Evolutionary conservation across 2,797 vertebrate genomes (phyloP), one percentile per base, ranked within the genome.

Genomic region (Denticeps clupeoides): DNA sequence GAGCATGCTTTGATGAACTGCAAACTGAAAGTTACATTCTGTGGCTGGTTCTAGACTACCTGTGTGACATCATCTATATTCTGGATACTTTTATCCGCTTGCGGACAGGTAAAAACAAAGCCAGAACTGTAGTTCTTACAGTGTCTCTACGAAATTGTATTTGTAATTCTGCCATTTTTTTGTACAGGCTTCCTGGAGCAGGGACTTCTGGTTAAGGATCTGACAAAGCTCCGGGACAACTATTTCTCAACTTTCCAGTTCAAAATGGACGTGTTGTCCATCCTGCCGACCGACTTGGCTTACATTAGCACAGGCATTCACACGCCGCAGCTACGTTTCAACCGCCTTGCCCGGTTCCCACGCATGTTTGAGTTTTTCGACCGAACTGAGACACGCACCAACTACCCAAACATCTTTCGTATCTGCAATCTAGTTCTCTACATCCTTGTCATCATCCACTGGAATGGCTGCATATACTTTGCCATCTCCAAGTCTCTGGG

Each of bases 401-500:
- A 90, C 65, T 91, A 89, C 62, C 94, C 92, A 35, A 97, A 96
- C 31, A 59, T 89, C 41, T 97, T 97, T 62, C 82, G 91, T 27
- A 97, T 98, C 67, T 78, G 83, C 66, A 97, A 95, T 59, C 65
- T 97, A 56, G 82, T 98, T 8, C 80, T 98, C 7, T 97, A 96
- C 59, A 91, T 97, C 62, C 68, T 98, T 59, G 73, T 98, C 51
- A 97, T 98, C 63, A 98, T 98, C 58, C 93, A 97, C 67, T 98
- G 93, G 94, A 98, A 98, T 0, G 94, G 89, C 2, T 98, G 94
- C 57, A 91, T 84, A 12, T 98, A 93, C 53, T 98, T 88, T 1
- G 91, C 89, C 60, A 94, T 98, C 70, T 98, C 94, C 35, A 93
- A 96, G 64, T 77, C 83, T 33, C 83, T 98, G 26, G 94, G 93